Conservation (phyloP, 2,113 vertebrate species). For the Notothenia rossii region DNA sequence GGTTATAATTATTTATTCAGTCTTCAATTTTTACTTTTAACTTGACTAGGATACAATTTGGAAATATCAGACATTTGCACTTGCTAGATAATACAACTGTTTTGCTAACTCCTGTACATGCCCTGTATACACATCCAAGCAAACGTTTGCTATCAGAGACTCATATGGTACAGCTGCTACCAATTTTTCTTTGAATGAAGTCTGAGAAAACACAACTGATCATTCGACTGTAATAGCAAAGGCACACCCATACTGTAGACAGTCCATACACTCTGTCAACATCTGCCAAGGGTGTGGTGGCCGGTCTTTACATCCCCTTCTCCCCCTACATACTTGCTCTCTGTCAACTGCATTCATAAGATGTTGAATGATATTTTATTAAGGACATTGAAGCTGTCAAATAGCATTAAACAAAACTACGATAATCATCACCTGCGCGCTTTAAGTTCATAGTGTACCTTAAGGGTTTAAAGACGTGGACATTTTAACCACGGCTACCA, state of each 20-base stretch:
- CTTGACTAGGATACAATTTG: not conserved
- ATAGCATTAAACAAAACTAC: slow-evolving; percentile 32
- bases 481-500: slow-evolving; percentile 13
- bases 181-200: slow-evolving; percentile 75
- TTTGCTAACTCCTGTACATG: slow-evolving; percentile 36
- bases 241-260: slow-evolving; percentile 71
- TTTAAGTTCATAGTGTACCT: slow-evolving; percentile 42
- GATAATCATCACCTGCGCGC: slow-evolving; percentile 26
- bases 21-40: not conserved
- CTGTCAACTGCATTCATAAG: slow-evolving; percentile 43
- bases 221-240: slow-evolving; percentile 73
- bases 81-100: slow-evolving; percentile 29
- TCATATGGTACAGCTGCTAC: slow-evolving; percentile 75
- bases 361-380: slow-evolving; percentile 60
- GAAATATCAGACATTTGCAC: slow-evolving; percentile 10
- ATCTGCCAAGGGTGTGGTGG: slow-evolving; percentile 75
- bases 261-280: slow-evolving; percentile 59
- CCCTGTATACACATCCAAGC: slow-evolving; percentile 37
- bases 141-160: slow-evolving; percentile 40
- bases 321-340: slow-evolving; percentile 40
- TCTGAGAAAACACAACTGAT: slow-evolving; percentile 79
- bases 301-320: slow-evolving; percentile 54
- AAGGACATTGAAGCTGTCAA: slow-evolving; percentile 59
- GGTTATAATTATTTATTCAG: not conserved
- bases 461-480: slow-evolving; percentile 49